phyloP scores from a whole-genome alignment of 2,113 vertebrate species.

The Zosterops japonicus region DNA sequence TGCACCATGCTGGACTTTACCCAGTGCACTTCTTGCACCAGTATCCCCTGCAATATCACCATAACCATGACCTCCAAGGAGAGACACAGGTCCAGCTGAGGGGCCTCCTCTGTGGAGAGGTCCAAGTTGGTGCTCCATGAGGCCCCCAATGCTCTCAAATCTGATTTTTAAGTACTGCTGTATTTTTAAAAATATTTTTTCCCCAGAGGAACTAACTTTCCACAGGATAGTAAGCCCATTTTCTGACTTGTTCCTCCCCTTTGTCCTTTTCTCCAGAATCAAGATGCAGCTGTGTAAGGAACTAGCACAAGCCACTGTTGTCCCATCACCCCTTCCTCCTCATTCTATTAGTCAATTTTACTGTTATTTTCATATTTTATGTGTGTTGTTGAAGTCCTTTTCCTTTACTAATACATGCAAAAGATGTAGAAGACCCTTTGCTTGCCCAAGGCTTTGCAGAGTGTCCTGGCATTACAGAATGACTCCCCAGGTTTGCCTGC shows the following conservation, averaged over 20 bases:
- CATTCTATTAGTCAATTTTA: not conserved
- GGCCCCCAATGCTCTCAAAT: not conserved
- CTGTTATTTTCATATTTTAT: not conserved
- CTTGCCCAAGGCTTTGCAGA: not conserved
- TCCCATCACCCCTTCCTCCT: not conserved
- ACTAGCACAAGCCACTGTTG: not conserved
- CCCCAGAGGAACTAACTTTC: not conserved
- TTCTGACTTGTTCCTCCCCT: not conserved
- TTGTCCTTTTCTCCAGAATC: not conserved
- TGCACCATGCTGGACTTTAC: not conserved
- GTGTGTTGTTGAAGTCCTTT: not conserved
- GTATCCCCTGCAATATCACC: no score
- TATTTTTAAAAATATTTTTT: not conserved
- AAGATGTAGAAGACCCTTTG: not conserved
- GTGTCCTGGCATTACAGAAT: not conserved
- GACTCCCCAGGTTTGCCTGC: not conserved
- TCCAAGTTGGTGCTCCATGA: not conserved
- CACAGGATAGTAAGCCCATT: not conserved
- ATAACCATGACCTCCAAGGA: fast-evolving
- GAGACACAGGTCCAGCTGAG: fast-evolving
- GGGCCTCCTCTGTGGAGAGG: not conserved
- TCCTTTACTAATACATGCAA: not conserved
- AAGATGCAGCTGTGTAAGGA: not conserved
- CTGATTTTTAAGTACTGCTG: not conserved
- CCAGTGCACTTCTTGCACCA: fast-evolving